Percentiles rank a stretch among this genome's conserved stretches.
Conservation (phyloP, 1,140 invertebrate genomes). For the Drosophila malerkotliana region DNA sequence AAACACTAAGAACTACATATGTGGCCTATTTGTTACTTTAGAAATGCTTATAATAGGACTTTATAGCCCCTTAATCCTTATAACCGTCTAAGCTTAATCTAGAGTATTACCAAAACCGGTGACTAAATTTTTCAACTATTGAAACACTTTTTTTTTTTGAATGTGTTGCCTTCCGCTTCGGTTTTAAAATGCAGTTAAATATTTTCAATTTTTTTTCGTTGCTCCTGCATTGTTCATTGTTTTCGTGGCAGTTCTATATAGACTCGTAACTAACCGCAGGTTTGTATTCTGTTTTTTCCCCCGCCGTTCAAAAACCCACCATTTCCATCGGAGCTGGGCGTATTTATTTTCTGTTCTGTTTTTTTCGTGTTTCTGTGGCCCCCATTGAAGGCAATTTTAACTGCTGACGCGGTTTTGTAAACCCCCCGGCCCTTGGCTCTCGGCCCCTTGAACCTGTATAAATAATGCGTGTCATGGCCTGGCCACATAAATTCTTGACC, state of each 20-base stretch:
- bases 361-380: constrained; percentile 38
- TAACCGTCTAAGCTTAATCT: background rate
- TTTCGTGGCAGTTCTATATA: constrained; percentile 72
- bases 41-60: too few species aligned
- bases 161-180: constrained; percentile 24
- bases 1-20: too few species aligned
- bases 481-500: constrained; percentile 77
- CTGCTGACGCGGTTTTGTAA: constrained; percentile 73
- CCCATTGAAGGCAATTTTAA: constrained; percentile 71
- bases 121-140: background rate
- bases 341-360: background rate
- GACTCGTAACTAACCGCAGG: constrained; percentile 80
- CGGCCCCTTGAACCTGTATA: constrained; percentile 53
- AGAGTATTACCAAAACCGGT: background rate
- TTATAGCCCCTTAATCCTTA: too few species aligned
- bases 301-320: constrained; percentile 21
- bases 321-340: constrained; percentile 40
- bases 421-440: constrained; percentile 7
- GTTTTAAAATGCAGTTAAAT: constrained; percentile 74
- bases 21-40: too few species aligned
- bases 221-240: constrained; percentile 34
- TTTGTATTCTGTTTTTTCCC: constrained; percentile 63
- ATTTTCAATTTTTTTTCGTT: constrained; percentile 64
- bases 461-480: constrained; percentile 76
- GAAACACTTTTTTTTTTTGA: constrained; percentile 5